Evolutionary conservation across 1,140 invertebrate genomes (phyloP), one percentile per base, ranked within the genome.

Genomic region (Lysiphlebus fabarum): DNA sequence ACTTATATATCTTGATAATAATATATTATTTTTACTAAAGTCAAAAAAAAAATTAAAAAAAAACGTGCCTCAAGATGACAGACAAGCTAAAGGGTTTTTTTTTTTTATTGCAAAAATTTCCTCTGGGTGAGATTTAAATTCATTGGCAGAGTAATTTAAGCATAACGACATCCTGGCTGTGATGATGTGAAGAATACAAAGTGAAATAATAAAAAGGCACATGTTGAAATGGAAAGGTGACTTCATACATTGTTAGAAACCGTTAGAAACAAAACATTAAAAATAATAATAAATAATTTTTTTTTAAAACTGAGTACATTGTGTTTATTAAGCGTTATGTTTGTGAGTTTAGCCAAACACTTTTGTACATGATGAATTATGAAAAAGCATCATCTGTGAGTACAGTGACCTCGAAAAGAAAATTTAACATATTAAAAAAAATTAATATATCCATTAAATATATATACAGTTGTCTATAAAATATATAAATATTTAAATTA

Each of bases 141-240:
- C 49, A 37, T n/a, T 7, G 10, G 17, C 17, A 26, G 4, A 26
- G 17, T 26, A 26, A 26, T 26, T 26, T 36, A 38, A 51, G 36
- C 34, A 38, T 3, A n/a, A 33, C 33, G 26, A 51, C 34, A 51
- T 51, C 49, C 49, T 51, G 49, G 38, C 36, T 38, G 37, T 33
- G 4, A 12, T 51, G 33, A 37, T 34, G 38, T 36, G 6, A 37
- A 10, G 49, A 51, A 51, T 51, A 51, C 49, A 33, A 51, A 26
- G 38, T 51, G 33, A 7, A 51, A 51, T 38, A 34, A 51, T 36
- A 51, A 10, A 26, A 26, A 26, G 17, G 17, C 17, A 26, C 17
- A 26, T 38, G 12, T 51, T 51, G 11, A 51, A 51, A 38, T 51
- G 49, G 49, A 51, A 51, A 51, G 36, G 49, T 37, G 49, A 51